Conservation (phyloP, 2,888 invertebrate species). For the Chaitophorus viminalis region DNA sequence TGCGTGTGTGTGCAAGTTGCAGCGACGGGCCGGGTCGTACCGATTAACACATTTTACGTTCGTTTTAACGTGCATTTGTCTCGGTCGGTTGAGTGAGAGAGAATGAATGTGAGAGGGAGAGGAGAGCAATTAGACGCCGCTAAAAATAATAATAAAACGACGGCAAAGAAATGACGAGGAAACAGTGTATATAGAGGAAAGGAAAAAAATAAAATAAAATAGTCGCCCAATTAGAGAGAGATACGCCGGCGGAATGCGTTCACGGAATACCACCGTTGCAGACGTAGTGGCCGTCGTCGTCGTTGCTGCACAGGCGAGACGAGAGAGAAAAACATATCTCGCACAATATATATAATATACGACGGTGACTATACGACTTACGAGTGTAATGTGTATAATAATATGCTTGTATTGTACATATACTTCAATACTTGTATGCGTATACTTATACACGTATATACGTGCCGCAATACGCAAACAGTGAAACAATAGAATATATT, state of each 20-base stretch:
- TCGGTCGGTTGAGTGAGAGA: not conserved
- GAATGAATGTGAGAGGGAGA: not conserved
- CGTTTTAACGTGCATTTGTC: slow-evolving; percentile 49
- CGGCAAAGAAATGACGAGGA: not conserved
- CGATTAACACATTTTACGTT: slow-evolving; percentile 55
- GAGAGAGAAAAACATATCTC: not conserved
- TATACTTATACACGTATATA: too few relatives aligned
- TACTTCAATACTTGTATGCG: too few relatives aligned
- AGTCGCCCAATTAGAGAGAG: slow-evolving; percentile 53
- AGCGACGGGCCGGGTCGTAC: not conserved
- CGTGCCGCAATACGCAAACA: too few relatives aligned
- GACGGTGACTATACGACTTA: not conserved
- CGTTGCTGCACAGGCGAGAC: not conserved
- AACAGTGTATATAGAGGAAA: not conserved
- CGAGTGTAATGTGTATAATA: too few relatives aligned
- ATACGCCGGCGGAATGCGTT: slow-evolving; percentile 35
- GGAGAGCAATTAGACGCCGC: slow-evolving; percentile 57
- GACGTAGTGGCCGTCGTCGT: not conserved
- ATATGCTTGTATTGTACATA: too few relatives aligned
- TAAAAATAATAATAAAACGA: slow-evolving; percentile 57
- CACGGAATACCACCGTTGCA: slow-evolving; percentile 42
- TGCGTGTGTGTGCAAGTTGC: not conserved
- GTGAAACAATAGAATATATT: too few relatives aligned
- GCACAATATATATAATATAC: not conserved
- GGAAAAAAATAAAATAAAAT: slow-evolving; percentile 12